These are phyloP conservation scores for Pedionomus torquatus DNA, from an alignment of 2,113 vertebrate genomes.

Conservation along the genomic window DNA sequence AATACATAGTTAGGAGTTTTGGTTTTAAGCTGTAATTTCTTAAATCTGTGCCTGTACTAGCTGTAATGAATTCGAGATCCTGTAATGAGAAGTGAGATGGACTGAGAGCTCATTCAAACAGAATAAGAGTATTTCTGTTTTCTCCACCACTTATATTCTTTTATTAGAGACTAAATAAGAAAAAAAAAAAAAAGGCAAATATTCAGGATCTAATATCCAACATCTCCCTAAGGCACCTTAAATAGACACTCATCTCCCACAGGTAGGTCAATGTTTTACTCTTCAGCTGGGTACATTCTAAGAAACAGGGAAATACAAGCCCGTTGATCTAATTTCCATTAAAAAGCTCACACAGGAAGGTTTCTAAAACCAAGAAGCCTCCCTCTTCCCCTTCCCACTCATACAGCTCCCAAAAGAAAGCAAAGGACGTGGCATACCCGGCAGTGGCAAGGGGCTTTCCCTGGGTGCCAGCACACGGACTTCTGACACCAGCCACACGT, in stretches of 20 bases:
- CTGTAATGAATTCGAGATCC: not conserved
- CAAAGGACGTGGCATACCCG: accelerated
- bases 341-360: not conserved
- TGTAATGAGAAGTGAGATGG: not conserved
- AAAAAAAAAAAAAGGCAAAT: not conserved
- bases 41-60: not conserved
- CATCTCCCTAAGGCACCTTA: not conserved
- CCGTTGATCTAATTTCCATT: not conserved
- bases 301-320: not conserved
- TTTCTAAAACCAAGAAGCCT: not conserved
- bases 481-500: accelerated
- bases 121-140: not conserved
- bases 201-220: not conserved
- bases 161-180: not conserved
- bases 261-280: not conserved
- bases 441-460: not conserved
- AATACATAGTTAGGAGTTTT: not conserved
- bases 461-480: accelerated
- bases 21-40: not conserved
- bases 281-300: not conserved
- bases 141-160: not conserved
- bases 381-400: not conserved
- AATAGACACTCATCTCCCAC: not conserved
- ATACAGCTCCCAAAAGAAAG: not conserved
- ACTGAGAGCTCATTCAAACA: not conserved